These are phyloP conservation scores for Anomalospiza imberbis DNA, from an alignment of 2,797 vertebrate genomes.

Conservation along the genomic window DNA sequence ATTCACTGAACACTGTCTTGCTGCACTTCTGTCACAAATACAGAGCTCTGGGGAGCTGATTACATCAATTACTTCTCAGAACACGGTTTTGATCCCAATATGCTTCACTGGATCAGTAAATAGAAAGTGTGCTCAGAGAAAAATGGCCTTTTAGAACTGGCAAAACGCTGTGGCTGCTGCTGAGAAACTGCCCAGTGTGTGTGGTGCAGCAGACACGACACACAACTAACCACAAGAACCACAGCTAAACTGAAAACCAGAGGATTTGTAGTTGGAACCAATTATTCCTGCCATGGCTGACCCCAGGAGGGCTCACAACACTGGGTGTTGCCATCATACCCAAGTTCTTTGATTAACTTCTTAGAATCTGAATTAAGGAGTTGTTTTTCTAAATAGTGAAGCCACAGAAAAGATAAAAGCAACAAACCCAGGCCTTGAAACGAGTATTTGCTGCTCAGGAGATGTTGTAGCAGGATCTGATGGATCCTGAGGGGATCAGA, in stretches of 20 bases:
- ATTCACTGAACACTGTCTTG: background rate
- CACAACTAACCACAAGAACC: conserved; percentile 67
- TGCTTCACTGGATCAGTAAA: conserved; percentile 75
- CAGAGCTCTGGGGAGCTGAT: conserved; percentile 43
- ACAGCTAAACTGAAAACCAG: conserved; percentile 70
- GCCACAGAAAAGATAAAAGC: conserved; percentile 17
- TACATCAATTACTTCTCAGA: conserved; percentile 71
- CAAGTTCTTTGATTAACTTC: conserved; percentile 66
- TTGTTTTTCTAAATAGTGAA: conserved; percentile 37
- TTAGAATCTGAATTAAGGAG: conserved; percentile 59
- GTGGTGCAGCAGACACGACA: conserved; percentile 9
- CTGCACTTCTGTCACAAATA: background rate
- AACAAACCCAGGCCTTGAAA: background rate
- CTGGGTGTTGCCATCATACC: conserved; percentile 36
- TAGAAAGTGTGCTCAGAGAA: conserved; percentile 70
- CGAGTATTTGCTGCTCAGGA: background rate
- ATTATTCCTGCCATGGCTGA: conserved; percentile 50
- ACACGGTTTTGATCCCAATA: conserved; percentile 67
- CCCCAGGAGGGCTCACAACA: conserved; percentile 39
- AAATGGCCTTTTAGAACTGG: conserved; percentile 65
- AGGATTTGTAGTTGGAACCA: conserved; percentile 66
- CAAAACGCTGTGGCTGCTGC: conserved; percentile 57
- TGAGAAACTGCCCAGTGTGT: conserved; percentile 59
- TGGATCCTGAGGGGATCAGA: background rate
- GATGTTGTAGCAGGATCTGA: background rate